Base-by-base conservation (phyloP, 2,797 vertebrate species). In the Mastacembelus armatus region DNA sequence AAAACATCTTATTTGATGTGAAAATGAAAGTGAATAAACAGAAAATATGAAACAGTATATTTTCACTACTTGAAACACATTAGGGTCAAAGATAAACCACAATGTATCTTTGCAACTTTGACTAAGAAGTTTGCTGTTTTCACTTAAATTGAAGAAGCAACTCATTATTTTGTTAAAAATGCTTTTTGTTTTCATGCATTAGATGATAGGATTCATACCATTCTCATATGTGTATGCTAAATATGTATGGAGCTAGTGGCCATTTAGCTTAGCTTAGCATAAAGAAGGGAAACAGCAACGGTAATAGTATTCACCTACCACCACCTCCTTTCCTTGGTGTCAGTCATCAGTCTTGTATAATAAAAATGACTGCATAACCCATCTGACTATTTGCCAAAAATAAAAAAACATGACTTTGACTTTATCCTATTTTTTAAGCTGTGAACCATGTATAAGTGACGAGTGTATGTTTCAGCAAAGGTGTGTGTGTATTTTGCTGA, bases 401-500 rank as follows among this genome's bases (percentile, higher is more conserved):
- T 18, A 22, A 30, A 26, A 19, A 39, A 27, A 30, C 10, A 58
- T 9, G 16, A 55, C 40, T 39, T 49, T 49, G 63, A 59, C 42
- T 24, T 60, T n/a, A 54, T 65, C 49, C 39, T 44, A 58, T 59
- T 70, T 63, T 70, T 62, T 5, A 79, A 63, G 64, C 75, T 73
- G 48, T 48, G 26, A 81, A 57, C 56, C 66, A 78, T 76, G 44
- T 77, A 40, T 36, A 69, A 63, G 56, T 73, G 60, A 77, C 40
- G 36, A 74, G 49, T 61, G 56, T 59, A 14, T 71, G 45, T 67
- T 81, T 57, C 57, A 71, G 71, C 35, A 49, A 83, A 80, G 68
- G 63, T 66, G 44, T 21, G 44, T 61, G 48, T 61, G 44, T 66
- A 56, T 90, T 89, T 74, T 89, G 91, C 91, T 91, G 91, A 92